These are phyloP conservation scores for Bucco capensis DNA, from an alignment of 2,113 vertebrate genomes.

Conservation along the genomic window DNA sequence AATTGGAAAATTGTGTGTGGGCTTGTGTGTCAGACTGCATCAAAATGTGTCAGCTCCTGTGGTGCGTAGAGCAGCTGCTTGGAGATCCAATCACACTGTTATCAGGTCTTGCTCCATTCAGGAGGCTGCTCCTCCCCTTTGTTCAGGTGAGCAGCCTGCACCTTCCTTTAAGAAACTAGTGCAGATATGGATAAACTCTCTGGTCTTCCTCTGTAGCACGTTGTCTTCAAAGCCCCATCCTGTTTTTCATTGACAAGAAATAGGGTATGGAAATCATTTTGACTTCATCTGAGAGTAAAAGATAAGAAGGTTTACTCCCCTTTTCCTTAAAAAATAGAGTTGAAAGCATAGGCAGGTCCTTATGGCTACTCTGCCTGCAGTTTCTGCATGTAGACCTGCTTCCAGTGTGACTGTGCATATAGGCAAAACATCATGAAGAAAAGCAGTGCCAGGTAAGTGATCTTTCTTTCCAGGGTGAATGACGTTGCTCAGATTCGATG, in stretches of 20 bases:
- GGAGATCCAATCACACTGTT: background rate
- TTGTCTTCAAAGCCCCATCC: background rate
- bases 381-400: background rate
- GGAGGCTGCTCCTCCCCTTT: background rate
- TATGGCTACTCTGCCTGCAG: background rate
- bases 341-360: background rate
- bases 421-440: background rate
- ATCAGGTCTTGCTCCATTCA: background rate
- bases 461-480: background rate
- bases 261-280: background rate
- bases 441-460: background rate
- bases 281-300: background rate
- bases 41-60: rapidly evolving
- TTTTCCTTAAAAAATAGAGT: background rate
- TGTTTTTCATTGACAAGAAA: background rate
- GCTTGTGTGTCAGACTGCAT: background rate
- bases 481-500: background rate
- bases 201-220: background rate
- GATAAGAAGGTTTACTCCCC: background rate
- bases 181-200: background rate
- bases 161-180: background rate
- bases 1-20: background rate
- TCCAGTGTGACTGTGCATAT: background rate
- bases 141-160: background rate
- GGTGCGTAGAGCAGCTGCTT: background rate